Evolutionary conservation across 2,113 vertebrate species (phyloP).

Genomic region (Tichodroma muraria): DNA sequence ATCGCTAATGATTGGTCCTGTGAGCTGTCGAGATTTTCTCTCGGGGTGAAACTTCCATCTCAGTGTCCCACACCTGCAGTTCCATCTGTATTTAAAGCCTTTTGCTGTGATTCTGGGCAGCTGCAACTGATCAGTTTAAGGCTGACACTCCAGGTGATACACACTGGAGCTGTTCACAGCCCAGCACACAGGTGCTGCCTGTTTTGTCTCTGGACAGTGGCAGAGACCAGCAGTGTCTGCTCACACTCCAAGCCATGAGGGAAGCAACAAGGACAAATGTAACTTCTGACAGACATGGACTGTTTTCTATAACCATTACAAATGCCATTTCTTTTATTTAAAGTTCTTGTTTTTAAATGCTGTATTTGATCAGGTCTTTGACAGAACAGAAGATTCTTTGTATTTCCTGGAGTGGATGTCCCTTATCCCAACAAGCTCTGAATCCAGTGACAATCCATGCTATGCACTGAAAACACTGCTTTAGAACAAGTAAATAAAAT

Average conservation of each 20-base stretch:
- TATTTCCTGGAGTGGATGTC: neutral
- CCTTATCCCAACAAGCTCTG: neutral
- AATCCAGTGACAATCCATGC: neutral
- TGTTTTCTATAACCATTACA: neutral
- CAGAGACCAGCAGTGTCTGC: fast-evolving
- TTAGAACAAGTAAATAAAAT: neutral
- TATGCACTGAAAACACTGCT: neutral
- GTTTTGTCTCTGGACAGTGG: too few relatives aligned
- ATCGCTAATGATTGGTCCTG: fast-evolving
- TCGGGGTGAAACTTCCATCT: too few relatives aligned
- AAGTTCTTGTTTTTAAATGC: neutral
- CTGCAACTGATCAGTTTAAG: neutral
- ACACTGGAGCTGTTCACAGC: too few relatives aligned
- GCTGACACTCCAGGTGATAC: neutral
- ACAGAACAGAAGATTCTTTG: neutral
- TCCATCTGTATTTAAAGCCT: neutral
- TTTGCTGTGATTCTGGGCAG: neutral
- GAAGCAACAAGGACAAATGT: neutral
- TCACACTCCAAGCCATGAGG: neutral
- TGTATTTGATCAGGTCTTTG: neutral
- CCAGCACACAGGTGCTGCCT: neutral
- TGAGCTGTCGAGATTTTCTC: fast-evolving
- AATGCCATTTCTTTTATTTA: neutral
- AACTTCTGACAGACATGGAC: neutral
- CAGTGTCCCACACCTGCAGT: neutral